A percentile compares a stretch with the other conserved stretches of the same genome.
Conservation (phyloP, 2,113 vertebrate species). For the Hydrolagus affinis region DNA sequence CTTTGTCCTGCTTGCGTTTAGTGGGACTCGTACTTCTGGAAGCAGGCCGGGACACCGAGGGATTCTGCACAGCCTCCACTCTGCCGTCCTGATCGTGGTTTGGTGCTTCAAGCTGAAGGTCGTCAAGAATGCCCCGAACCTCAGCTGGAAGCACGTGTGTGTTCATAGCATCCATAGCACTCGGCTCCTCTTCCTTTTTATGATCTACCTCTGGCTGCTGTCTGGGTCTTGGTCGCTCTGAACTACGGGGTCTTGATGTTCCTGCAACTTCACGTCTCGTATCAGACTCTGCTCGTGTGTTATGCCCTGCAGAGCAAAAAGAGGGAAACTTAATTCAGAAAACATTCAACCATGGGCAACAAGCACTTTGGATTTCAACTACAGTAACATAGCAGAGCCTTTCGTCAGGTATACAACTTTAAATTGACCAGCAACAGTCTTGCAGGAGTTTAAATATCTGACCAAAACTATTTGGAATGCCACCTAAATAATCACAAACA, state of each 20-base stretch:
- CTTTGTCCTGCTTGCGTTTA: slow-evolving; percentile 57
- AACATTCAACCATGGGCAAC: not conserved
- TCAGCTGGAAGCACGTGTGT: slow-evolving; percentile 72
- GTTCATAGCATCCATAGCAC: slow-evolving; percentile 40
- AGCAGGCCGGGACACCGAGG: slow-evolving; percentile 19
- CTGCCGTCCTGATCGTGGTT: not conserved
- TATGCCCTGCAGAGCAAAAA: slow-evolving; percentile 38
- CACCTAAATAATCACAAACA: too few species aligned
- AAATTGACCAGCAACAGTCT: too few species aligned
- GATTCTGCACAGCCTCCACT: slow-evolving; percentile 31
- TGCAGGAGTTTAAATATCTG: too few species aligned
- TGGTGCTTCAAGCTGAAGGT: slow-evolving; percentile 69
- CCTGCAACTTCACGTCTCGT: slow-evolving; percentile 50
- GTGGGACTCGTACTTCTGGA: slow-evolving; percentile 67
- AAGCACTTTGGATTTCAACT: too few species aligned
- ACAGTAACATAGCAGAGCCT: too few species aligned
- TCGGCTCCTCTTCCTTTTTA: slow-evolving; percentile 44
- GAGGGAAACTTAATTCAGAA: not conserved
- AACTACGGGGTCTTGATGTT: slow-evolving; percentile 50
- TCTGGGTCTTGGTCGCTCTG: slow-evolving; percentile 50
- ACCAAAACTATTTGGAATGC: too few species aligned
- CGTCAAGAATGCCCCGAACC: slow-evolving; percentile 81
- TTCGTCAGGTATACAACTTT: too few species aligned
- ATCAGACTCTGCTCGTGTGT: slow-evolving; percentile 59
- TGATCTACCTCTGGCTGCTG: slow-evolving; percentile 47